A percentile compares a stretch with the other conserved stretches of the same genome.
Conservation (phyloP, 2,888 invertebrate genomes). For the Harpagoxenus sublaevis region DNA sequence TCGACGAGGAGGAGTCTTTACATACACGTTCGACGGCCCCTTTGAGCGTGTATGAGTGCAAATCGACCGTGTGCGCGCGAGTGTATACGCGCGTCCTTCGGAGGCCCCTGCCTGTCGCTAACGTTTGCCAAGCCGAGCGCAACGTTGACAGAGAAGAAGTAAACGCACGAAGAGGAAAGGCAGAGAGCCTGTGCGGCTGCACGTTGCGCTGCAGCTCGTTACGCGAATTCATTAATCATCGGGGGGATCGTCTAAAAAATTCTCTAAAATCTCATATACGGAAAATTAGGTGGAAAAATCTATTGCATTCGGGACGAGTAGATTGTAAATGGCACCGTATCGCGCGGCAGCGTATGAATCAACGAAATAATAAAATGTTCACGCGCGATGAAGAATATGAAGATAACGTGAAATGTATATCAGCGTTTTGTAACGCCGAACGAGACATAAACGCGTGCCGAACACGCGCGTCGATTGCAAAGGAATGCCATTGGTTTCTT, state of each 20-base stretch:
- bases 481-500: not conserved
- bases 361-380: not conserved
- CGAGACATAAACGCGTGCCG: not conserved
- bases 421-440: not conserved
- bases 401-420: not conserved
- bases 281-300: not conserved
- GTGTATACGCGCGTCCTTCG: conserved; percentile 70
- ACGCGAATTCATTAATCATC: conserved; percentile 10
- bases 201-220: not conserved
- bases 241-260: not conserved
- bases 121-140: conserved; percentile 76
- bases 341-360: not conserved
- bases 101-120: conserved; percentile 69
- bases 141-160: conserved; percentile 65
- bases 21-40: conserved; percentile 62
- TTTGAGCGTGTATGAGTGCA: conserved; percentile 30
- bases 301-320: not conserved
- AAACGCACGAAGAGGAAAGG: conserved; percentile 31
- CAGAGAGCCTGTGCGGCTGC: not conserved
- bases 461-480: not conserved
- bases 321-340: not conserved
- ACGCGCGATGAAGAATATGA: not conserved
- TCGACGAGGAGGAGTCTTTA: conserved; percentile 28
- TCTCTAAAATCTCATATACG: not conserved
- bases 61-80: conserved; percentile 18